Evolutionary conservation across 92 coral and sea anemone genomes (phyloP).

Genomic region (Porites evermanni): DNA sequence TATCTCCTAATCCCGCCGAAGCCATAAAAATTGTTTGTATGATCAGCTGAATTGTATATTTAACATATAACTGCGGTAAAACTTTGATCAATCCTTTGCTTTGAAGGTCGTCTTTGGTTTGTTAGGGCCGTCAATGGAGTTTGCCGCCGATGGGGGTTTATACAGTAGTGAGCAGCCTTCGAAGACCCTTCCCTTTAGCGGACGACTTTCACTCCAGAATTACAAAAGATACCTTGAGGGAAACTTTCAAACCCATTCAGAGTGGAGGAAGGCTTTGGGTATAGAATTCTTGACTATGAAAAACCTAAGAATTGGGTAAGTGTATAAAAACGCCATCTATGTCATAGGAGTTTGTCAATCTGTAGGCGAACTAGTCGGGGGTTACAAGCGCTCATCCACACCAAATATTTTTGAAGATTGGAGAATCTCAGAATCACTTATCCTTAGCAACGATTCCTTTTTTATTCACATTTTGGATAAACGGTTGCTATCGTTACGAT

Average conservation of each 20-base stretch:
- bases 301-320: conserved; percentile 48
- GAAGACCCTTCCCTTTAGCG: conserved; percentile 63
- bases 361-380: too few relatives aligned
- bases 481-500: too few relatives aligned
- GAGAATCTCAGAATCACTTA: too few relatives aligned
- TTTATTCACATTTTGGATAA: too few relatives aligned
- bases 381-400: too few relatives aligned
- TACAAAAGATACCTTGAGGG: conserved; percentile 65
- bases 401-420: too few relatives aligned
- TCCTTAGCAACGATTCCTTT: too few relatives aligned
- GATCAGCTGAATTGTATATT: too few relatives aligned
- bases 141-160: conserved; percentile 71
- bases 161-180: conserved; percentile 34
- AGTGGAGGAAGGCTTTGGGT: conserved; percentile 90
- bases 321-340: background rate
- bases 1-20: too few relatives aligned
- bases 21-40: too few relatives aligned
- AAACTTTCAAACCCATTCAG: conserved; percentile 66
- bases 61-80: too few relatives aligned
- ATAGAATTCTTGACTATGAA: conserved; percentile 70
- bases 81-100: background rate
- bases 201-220: conserved; percentile 70
- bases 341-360: too few relatives aligned
- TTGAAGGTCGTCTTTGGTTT: background rate
- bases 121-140: conserved; percentile 30